Base-by-base conservation (phyloP, 2,113 vertebrate species). In the Atherinomorus stipes region DNA sequence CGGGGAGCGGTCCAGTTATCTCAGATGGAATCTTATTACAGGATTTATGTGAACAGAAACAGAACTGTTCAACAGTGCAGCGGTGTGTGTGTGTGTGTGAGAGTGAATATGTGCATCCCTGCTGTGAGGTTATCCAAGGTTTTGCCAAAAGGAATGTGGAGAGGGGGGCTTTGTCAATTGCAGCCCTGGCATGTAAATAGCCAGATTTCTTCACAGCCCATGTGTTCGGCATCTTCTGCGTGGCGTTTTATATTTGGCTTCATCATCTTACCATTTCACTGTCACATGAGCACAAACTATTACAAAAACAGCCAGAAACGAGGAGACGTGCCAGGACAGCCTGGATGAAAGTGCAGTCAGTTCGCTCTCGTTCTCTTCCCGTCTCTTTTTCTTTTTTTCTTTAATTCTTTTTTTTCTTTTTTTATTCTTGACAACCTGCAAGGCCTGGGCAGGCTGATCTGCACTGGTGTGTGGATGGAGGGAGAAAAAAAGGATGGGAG, bases 1-100 rank as follows among this genome's bases (percentile, higher is more conserved):
- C 58, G 45, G 87, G 84, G 80, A 88, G 68, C 70, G 51, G 80
- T 74, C 70, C 69, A 54, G 80, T 88, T 85, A 88, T 88, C 86
- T 89, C 82, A 45, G 85, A 89, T 74, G 58, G 76, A 88, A 88
- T 83, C 91, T 86, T 78, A 90, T 92, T 83, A 87, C 57, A 71
- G 67, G 68, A 79, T 80, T 84, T 78, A 73, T 86, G 78, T 85
- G 88, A 89, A 88, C 71, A 85, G 68, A 86, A 83, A 85, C 77
- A 78, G 71, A 66, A 60, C 47, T 63, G 60, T 59, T 69, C 59
- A 22, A 83, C 40, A 67, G 54, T 79, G 72, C 52, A 31, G 76
- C 7, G 18, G 52, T n/a, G 23, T 53, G 16, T 54, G 64, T 52
- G 72, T 42, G 44, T 10, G 18, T 16, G 18, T 45, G 62, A 45